phyloP scores from a whole-genome alignment of 1,140 invertebrate genomes.

The Platorchestia sp. region DNA sequence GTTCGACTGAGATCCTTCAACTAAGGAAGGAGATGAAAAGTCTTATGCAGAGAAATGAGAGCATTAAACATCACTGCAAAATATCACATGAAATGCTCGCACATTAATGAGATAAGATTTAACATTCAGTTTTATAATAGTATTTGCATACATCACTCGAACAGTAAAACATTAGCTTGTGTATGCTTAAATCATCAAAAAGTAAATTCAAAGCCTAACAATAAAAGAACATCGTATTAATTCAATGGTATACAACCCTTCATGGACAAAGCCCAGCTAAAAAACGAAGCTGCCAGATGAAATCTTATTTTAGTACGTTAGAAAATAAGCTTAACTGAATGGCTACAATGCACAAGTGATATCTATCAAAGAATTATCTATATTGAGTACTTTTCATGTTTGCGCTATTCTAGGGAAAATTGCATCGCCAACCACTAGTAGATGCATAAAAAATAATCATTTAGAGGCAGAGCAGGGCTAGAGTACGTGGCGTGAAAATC shows the following conservation, averaged over 20 bases:
- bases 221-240: background rate
- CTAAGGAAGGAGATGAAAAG: background rate
- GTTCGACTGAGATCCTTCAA: background rate
- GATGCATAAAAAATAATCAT: background rate
- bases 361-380: background rate
- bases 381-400: background rate
- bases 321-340: background rate
- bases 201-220: background rate
- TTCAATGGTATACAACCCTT: no score
- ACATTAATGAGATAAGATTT: background rate
- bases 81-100: background rate
- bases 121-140: background rate
- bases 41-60: background rate
- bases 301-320: no score
- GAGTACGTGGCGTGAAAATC: no score
- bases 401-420: background rate
- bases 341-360: background rate
- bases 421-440: background rate
- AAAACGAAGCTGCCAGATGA: background rate
- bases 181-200: background rate
- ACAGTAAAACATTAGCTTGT: background rate
- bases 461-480: no score
- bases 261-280: no score
- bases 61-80: background rate
- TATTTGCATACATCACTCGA: background rate